Evolutionary conservation across 2,113 vertebrate species (phyloP).

Genomic region (Ceyx cyanopectus): DNA sequence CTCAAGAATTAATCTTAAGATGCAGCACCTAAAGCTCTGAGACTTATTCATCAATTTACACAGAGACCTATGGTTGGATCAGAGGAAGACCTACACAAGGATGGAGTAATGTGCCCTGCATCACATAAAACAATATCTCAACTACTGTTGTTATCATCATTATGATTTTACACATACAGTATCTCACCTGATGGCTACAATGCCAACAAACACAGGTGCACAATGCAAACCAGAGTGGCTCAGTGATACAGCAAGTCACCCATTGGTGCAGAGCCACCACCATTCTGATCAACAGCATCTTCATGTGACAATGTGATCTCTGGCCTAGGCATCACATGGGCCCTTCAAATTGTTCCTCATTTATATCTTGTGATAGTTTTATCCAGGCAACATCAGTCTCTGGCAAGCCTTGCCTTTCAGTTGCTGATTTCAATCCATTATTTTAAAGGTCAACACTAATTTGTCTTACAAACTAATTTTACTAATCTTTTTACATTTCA

Average conservation of each 20-base stretch:
- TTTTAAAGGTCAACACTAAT: background rate
- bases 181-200: background rate
- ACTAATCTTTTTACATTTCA: background rate
- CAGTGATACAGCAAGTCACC: background rate
- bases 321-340: background rate
- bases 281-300: background rate
- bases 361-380: background rate
- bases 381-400: background rate
- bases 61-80: background rate
- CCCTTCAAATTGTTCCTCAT: background rate
- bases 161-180: background rate
- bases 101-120: background rate
- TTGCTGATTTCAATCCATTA: background rate
- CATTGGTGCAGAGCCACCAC: background rate
- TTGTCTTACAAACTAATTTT: background rate
- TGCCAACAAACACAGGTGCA: background rate
- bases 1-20: background rate
- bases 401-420: background rate
- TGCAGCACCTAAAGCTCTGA: background rate
- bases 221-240: background rate
- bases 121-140: background rate
- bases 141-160: background rate
- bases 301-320: background rate
- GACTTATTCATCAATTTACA: background rate
- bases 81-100: background rate